These are phyloP conservation scores for Craniophora ligustri DNA, from an alignment of 2,888 invertebrate genomes.

Conservation along the genomic window DNA sequence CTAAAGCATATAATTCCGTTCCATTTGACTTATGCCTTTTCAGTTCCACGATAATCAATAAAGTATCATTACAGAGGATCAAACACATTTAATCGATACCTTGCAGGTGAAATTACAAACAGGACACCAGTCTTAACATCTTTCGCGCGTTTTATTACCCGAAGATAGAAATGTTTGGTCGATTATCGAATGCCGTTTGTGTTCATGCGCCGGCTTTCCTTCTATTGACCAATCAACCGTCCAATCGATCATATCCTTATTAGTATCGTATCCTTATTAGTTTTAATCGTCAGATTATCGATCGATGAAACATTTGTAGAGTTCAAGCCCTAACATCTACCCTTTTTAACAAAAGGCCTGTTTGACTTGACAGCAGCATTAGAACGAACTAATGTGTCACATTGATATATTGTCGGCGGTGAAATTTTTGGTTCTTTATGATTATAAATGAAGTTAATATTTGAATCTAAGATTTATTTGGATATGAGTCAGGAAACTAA, in stretches of 20 bases:
- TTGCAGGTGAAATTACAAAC: background rate
- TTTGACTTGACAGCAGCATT: conserved; percentile 37
- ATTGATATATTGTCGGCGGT: conserved; percentile 26
- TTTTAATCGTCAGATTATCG: conserved; percentile 29
- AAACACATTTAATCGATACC: background rate
- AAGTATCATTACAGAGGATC: background rate
- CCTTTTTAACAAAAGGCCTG: conserved; percentile 33
- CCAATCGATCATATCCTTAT: conserved; percentile 43
- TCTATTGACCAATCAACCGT: conserved; percentile 14
- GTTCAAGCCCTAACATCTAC: conserved; percentile 8
- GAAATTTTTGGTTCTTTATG: conserved; percentile 11
- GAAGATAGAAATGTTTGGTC: background rate
- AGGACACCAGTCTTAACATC: background rate
- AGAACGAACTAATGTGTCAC: conserved; percentile 43
- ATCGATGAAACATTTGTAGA: conserved; percentile 10
- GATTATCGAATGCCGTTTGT: background rate
- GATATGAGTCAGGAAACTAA: background rate
- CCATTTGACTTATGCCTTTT: background rate
- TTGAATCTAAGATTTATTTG: background rate
- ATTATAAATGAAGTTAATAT: background rate
- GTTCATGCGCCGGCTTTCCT: conserved; percentile 4
- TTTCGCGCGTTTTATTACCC: background rate
- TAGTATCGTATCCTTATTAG: conserved; percentile 40
- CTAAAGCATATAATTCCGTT: background rate
- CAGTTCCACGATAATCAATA: background rate